phyloP scores from a whole-genome alignment of 2,888 invertebrate species.

The Acronicta leporina region DNA sequence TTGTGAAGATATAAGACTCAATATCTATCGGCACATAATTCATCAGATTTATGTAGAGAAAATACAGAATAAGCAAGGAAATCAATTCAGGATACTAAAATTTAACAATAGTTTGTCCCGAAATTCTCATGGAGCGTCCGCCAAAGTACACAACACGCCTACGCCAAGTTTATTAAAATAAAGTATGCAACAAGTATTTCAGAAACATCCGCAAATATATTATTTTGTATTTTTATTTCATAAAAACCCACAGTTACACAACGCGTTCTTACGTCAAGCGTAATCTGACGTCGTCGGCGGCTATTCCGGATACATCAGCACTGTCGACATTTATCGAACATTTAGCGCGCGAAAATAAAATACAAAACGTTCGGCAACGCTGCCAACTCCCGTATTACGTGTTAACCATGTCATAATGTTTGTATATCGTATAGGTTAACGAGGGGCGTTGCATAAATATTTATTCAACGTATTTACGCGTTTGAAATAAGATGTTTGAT shows the following conservation, averaged over 20 bases:
- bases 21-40: too few relatives aligned
- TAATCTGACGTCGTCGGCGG: constrained; percentile 34
- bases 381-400: constrained; percentile 39
- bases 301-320: constrained; percentile 37
- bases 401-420: constrained; percentile 37
- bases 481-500: constrained; percentile 34
- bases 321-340: constrained; percentile 40
- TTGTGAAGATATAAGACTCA: too few relatives aligned
- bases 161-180: too few relatives aligned
- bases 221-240: constrained; percentile 2
- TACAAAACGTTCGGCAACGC: constrained; percentile 30
- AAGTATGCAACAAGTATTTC: constrained; percentile 18
- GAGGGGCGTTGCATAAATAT: constrained; percentile 36
- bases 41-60: too few relatives aligned
- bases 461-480: constrained; percentile 36
- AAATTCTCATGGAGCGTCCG: too few relatives aligned
- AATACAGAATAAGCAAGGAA: too few relatives aligned
- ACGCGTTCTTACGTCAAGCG: constrained; percentile 39
- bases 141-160: too few relatives aligned
- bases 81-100: too few relatives aligned
- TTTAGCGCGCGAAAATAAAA: constrained; percentile 45
- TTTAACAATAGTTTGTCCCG: too few relatives aligned
- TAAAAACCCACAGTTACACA: constrained; percentile 30
- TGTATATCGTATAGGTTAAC: constrained; percentile 20
- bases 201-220: constrained; percentile 4